These are phyloP conservation scores for Muscicapa adusta DNA, from an alignment of 2,113 vertebrate species.

Conservation along the genomic window DNA sequence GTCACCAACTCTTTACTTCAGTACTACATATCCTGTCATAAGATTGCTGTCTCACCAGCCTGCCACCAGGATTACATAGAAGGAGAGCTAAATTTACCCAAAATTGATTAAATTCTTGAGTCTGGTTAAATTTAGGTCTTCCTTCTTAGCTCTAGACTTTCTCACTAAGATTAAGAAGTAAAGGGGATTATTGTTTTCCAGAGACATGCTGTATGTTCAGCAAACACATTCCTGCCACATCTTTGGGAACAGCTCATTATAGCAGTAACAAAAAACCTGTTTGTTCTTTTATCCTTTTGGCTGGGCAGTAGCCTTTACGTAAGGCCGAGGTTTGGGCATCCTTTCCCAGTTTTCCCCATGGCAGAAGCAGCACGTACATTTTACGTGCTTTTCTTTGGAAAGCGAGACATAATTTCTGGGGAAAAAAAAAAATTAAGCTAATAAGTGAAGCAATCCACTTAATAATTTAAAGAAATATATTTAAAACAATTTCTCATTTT, in stretches of 20 bases:
- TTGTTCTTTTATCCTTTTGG: neutral
- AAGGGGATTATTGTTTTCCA: conserved; percentile 15
- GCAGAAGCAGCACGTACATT: neutral
- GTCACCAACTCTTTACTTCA: neutral
- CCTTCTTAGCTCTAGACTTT: neutral
- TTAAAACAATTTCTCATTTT: neutral
- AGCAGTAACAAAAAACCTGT: neutral
- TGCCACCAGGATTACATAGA: neutral
- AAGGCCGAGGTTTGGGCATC: neutral
- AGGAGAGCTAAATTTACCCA: neutral
- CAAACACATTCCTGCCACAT: neutral
- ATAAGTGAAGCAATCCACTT: neutral
- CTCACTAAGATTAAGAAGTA: neutral
- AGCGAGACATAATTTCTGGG: neutral
- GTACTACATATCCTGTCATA: neutral
- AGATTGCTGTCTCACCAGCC: neutral
- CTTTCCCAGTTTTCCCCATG: neutral
- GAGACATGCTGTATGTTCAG: neutral
- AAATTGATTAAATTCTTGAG: conserved; percentile 15
- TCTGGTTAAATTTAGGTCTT: neutral
- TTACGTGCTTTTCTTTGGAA: neutral
- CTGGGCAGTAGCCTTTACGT: neutral
- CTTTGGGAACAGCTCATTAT: neutral
- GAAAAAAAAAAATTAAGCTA: neutral
- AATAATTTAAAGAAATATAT: neutral